Conservation (phyloP, 2,113 vertebrate species). For the Oryzias woworae region DNA sequence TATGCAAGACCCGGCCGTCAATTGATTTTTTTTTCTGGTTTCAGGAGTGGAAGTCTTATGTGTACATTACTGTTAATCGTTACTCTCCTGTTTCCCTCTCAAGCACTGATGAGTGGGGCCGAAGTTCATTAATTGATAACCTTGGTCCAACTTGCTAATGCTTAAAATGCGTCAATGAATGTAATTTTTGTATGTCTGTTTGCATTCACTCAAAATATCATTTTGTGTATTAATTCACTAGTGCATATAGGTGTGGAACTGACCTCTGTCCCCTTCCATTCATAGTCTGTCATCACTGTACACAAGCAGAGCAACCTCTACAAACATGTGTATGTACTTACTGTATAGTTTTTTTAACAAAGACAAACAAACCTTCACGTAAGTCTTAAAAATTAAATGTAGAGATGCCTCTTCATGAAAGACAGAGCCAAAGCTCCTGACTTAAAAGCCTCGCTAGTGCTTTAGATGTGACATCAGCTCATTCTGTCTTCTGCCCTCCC, state of each 20-base stretch:
- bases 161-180: conserved; percentile 11
- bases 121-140: conserved; percentile 46
- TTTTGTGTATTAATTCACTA: background rate
- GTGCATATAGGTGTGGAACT: background rate
- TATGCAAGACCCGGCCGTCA: conserved; percentile 50
- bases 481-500: conserved; percentile 65
- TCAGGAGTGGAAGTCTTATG: conserved; percentile 67
- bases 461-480: conserved; percentile 77
- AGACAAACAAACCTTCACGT: conserved; percentile 16
- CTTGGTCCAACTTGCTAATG: conserved; percentile 22
- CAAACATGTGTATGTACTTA: conserved; percentile 31
- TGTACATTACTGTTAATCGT: conserved; percentile 74
- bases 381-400: conserved; percentile 47
- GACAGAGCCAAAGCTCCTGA: conserved; percentile 63
- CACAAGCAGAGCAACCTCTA: conserved; percentile 43
- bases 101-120: conserved; percentile 48
- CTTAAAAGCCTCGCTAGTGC: conserved; percentile 63
- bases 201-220: background rate
- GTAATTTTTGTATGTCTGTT: conserved; percentile 2
- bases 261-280: background rate
- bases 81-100: conserved; percentile 57
- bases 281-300: conserved; percentile 3
- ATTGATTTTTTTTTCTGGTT: conserved; percentile 68
- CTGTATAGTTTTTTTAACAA: conserved; percentile 37
- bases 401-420: conserved; percentile 54